A percentile compares a stretch with the other conserved stretches of the same genome.
These are phyloP conservation scores for Ryuthela nishihirai DNA, from an alignment of 2,888 invertebrate species.

Conservation along the genomic window DNA sequence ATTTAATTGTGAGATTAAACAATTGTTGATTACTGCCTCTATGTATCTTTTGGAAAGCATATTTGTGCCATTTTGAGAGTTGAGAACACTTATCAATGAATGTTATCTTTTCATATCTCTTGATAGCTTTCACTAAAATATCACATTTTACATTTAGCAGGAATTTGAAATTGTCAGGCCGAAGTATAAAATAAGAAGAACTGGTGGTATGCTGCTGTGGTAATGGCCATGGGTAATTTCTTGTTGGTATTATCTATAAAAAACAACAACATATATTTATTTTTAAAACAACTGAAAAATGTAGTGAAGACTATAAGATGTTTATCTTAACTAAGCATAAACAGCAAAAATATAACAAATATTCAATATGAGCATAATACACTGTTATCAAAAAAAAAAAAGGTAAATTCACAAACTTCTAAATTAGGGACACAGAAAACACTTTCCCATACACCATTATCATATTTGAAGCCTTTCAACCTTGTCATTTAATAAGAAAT, in stretches of 20 bases:
- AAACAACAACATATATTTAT: not conserved
- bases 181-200: slow-evolving; percentile 52
- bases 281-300: no score
- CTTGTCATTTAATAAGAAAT: no score
- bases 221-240: slow-evolving; percentile 59
- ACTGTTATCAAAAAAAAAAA: no score
- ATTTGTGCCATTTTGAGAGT: not conserved
- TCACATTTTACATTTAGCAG: slow-evolving; percentile 51
- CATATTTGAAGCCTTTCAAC: no score
- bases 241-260: slow-evolving; percentile 15
- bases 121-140: slow-evolving; percentile 58
- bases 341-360: no score
- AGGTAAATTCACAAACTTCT: no score
- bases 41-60: not conserved
- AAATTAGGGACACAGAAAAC: no score
- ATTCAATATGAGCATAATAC: no score
- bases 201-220: slow-evolving; percentile 56
- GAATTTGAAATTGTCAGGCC: slow-evolving; percentile 46
- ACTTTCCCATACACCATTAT: no score
- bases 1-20: slow-evolving; percentile 18
- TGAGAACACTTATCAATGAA: slow-evolving; percentile 32
- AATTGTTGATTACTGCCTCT: slow-evolving; percentile 7
- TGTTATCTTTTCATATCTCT: slow-evolving; percentile 46
- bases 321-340: no score
- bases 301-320: no score